Conservation (phyloP, 2,113 vertebrate species). For the Promerops cafer region DNA sequence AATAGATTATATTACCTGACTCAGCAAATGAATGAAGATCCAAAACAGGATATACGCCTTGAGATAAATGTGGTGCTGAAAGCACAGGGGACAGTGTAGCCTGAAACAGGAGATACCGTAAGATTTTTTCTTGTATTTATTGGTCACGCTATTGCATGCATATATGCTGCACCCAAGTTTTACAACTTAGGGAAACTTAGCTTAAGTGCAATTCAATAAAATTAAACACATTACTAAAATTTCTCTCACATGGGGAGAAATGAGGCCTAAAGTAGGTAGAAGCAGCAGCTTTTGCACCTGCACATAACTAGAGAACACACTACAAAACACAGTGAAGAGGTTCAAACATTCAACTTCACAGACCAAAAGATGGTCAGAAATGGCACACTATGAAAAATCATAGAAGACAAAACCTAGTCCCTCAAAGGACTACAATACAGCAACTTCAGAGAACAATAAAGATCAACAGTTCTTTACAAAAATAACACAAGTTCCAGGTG, state of each 20-base stretch:
- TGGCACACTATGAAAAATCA: background rate
- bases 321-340: background rate
- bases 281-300: background rate
- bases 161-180: background rate
- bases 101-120: slow-evolving; percentile 64
- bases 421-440: background rate
- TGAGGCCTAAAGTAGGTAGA: background rate
- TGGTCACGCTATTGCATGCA: background rate
- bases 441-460: background rate
- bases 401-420: background rate
- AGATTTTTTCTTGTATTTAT: background rate
- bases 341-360: background rate
- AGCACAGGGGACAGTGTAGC: slow-evolving; percentile 51
- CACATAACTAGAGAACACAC: background rate
- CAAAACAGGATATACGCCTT: slow-evolving; percentile 69
- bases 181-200: background rate
- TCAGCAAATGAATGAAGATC: slow-evolving; percentile 81
- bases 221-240: background rate
- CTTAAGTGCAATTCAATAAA: background rate
- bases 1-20: slow-evolving; percentile 71
- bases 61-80: slow-evolving; percentile 78
- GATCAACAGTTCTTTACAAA: background rate
- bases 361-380: background rate
- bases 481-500: background rate
- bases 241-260: background rate